Percentiles rank a stretch among this genome's conserved stretches.
phyloP scores from a whole-genome alignment of 2,113 vertebrate genomes.

The Vanacampus margaritifer region DNA sequence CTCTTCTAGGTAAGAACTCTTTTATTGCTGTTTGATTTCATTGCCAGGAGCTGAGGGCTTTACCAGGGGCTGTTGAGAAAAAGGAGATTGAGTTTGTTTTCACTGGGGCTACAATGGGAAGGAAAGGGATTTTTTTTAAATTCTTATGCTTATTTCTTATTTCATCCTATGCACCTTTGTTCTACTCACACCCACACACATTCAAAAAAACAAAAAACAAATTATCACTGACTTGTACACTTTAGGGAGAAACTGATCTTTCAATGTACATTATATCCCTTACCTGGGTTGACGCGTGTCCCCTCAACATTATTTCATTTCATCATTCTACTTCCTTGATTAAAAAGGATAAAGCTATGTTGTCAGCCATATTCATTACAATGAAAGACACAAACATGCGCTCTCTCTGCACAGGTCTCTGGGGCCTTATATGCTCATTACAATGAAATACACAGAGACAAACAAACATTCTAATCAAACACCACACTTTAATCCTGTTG shows the following conservation, averaged over 20 bases:
- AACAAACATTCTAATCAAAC: constrained; percentile 65
- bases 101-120: too few species aligned
- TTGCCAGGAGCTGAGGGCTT: too few species aligned
- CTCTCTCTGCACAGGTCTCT: constrained; percentile 16
- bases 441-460: constrained; percentile 45
- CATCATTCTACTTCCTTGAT: constrained; percentile 61
- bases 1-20: too few species aligned
- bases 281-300: constrained; percentile 28
- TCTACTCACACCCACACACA: too few species aligned
- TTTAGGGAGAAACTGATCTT: neutral
- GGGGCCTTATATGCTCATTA: constrained; percentile 44
- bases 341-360: constrained; percentile 52
- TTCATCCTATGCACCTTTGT: too few species aligned
- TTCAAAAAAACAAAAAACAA: too few species aligned
- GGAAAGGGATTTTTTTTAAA: too few species aligned
- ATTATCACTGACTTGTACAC: too few species aligned
- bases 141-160: too few species aligned
- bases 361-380: constrained; percentile 53
- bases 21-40: too few species aligned
- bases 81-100: too few species aligned
- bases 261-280: constrained; percentile 23
- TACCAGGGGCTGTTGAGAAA: too few species aligned
- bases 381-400: constrained; percentile 28
- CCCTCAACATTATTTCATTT: constrained; percentile 46
- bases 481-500: constrained; percentile 60